Evolutionary conservation across 2,113 vertebrate genomes (phyloP).

Genomic region (Peromyscus californicus): DNA sequence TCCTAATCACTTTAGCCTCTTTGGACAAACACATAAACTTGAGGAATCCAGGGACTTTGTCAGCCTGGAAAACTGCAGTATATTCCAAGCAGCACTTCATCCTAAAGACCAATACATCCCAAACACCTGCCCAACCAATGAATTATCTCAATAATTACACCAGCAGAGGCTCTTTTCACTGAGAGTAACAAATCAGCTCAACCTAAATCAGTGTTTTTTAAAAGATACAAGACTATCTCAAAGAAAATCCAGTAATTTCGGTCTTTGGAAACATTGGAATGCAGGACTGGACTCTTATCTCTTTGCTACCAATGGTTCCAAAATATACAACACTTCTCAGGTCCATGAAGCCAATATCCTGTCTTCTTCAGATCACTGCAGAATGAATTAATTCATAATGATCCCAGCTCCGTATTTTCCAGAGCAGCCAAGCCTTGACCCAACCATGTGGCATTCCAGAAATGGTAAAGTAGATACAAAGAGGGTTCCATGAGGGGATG

Average conservation of each 20-base stretch:
- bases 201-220: background rate
- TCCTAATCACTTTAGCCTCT: background rate
- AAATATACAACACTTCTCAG: background rate
- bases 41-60: background rate
- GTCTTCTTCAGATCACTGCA: background rate
- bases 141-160: background rate
- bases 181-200: background rate
- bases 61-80: background rate
- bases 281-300: background rate
- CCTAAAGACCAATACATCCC: background rate
- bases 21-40: background rate
- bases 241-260: background rate
- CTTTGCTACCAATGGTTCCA: background rate
- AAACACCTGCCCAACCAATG: background rate
- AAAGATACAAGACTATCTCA: background rate
- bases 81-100: background rate
- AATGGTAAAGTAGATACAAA: fast-evolving
- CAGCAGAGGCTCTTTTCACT: background rate
- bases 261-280: background rate
- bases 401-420: background rate
- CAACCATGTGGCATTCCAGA: background rate
- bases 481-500: fast-evolving
- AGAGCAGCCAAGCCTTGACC: background rate
- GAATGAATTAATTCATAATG: background rate
- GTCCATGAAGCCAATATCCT: background rate